Evolutionary conservation across 1,140 invertebrate species (phyloP), one percentile per base, ranked within the genome.

Genomic region (Temnothorax longispinosus): DNA sequence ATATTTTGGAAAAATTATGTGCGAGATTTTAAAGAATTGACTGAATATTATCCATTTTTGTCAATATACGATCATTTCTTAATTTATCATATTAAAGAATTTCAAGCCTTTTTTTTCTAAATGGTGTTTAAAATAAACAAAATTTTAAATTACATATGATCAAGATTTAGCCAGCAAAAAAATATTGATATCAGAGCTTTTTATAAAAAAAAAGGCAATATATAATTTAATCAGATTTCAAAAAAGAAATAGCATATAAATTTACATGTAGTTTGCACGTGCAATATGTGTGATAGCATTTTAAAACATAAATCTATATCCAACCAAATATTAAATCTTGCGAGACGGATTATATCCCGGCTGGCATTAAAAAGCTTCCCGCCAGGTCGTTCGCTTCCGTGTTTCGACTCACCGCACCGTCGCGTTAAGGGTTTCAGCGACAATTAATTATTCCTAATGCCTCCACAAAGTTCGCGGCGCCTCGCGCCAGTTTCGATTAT

Each of bases 391-490:
- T 44, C 77, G 65, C 65, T 81, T 56, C 11, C 65, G 77, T 86
- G 78, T 82, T 71, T 86, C 85, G 85, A 82, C 64, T 81, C 77
- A 47, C 71, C 80, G 80, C 80, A 60, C 80, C 80, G 69, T 74
- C 69, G 69, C 67, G 80, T 75, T 67, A 50, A 62, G n/a, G 21
- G 32, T 76, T 74, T 50, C 27, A 32, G 13, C 69, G n/a, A 87
- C 85, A 32, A 90, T 90, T 90, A 90, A 90, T 90, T 90, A 90
- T 90, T 69, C 80, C 60, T 54, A 85, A 85, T 85, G 80, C 62
- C 62, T 56, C 56, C 52, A 67, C 71, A 64, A 74, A 75, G 84
- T 69, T 87, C 74, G 52, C 75, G 76, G 69, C 62, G 84, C 27
- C 62, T 76, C 78, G 78, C 41, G 78, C 65, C 62, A 21, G 65